These are phyloP conservation scores for Deroplatys truncata DNA, from an alignment of 2,888 invertebrate species.

Conservation along the genomic window DNA sequence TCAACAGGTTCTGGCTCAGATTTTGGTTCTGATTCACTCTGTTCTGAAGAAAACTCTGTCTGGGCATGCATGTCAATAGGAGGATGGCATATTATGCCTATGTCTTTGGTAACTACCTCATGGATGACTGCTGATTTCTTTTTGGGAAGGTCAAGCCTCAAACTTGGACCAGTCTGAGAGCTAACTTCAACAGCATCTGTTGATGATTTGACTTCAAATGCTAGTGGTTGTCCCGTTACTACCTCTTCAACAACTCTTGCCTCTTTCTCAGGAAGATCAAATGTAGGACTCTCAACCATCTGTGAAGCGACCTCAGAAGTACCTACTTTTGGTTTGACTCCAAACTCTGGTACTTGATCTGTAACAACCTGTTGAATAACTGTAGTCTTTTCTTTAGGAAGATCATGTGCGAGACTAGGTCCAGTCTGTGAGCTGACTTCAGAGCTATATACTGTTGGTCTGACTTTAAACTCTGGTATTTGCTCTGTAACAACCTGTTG, in stretches of 20 bases:
- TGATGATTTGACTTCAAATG: not conserved
- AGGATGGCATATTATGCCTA: constrained; percentile 7
- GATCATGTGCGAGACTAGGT: not conserved
- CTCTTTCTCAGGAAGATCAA: not conserved
- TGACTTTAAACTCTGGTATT: not conserved
- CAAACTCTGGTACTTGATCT: not conserved
- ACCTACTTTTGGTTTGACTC: not conserved
- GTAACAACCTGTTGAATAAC: not conserved
- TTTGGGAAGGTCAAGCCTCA: not conserved
- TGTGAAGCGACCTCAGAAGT: constrained; percentile 3
- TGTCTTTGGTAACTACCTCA: not conserved
- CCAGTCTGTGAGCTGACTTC: constrained; percentile 21
- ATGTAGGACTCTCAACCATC: not conserved
- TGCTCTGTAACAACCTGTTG: not conserved
- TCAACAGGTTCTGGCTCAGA: constrained; percentile 28
- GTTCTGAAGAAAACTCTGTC: not conserved
- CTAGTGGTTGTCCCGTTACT: not conserved
- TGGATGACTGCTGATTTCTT: not conserved
- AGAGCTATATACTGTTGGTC: not conserved
- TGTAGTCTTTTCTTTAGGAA: not conserved
- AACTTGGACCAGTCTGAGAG: constrained; percentile 18
- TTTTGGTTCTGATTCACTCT: constrained; percentile 27
- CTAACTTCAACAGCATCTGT: not conserved
- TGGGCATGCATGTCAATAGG: constrained; percentile 13
- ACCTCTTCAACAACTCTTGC: not conserved